A percentile compares a stretch with the other conserved stretches of the same genome.
phyloP scores from a whole-genome alignment of 1,140 invertebrate species.

The Aphis gossypii region DNA sequence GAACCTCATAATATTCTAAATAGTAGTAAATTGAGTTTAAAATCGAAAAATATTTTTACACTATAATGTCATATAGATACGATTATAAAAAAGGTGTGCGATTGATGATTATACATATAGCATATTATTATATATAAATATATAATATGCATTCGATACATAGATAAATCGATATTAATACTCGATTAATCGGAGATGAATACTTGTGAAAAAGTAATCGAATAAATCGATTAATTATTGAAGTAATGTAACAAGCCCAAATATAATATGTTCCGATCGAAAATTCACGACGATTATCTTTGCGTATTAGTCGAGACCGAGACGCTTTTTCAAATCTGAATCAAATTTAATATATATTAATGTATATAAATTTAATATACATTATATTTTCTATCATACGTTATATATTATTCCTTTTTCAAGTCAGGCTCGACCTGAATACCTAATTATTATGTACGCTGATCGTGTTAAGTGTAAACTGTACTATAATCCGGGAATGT shows the following conservation, averaged over 20 bases:
- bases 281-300: background rate
- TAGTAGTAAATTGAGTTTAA: background rate
- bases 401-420: background rate
- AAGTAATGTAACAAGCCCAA: too few relatives aligned
- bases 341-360: background rate
- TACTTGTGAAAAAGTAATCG: background rate
- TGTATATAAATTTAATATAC: background rate
- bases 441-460: background rate
- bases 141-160: background rate
- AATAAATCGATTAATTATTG: too few relatives aligned
- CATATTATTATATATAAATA: too few relatives aligned
- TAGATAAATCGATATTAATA: background rate
- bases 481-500: background rate
- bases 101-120: too few relatives aligned
- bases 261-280: background rate
- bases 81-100: too few relatives aligned
- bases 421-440: background rate
- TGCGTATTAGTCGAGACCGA: background rate
- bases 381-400: background rate
- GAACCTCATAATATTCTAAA: background rate
- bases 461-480: background rate
- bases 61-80: too few relatives aligned
- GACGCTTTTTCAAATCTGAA: background rate
- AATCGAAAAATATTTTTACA: background rate
- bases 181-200: background rate